phyloP scores from a whole-genome alignment of 2,888 invertebrate species.

The Acanthosepion esculentum region DNA sequence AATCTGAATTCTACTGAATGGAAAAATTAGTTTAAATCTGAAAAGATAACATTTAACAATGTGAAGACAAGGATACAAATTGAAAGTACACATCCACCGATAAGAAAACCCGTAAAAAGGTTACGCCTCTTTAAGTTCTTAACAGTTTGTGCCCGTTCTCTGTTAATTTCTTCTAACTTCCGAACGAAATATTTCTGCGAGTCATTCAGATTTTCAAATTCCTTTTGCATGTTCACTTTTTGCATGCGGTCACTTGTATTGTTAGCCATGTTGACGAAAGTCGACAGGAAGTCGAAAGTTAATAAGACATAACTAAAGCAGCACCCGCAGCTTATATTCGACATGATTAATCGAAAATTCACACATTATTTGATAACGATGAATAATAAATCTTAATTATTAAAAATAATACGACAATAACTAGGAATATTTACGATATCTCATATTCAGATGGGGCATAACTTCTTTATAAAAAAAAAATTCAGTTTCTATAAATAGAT shows the following conservation, averaged over 20 bases:
- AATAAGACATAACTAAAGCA: neutral
- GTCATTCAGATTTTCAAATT: slow-evolving; percentile 68
- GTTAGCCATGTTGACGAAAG: slow-evolving; percentile 61
- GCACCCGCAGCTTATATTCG: neutral
- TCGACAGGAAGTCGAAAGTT: neutral
- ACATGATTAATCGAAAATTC: neutral
- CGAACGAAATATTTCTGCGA: slow-evolving; percentile 86
- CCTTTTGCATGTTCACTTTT: slow-evolving; percentile 77
- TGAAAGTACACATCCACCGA: slow-evolving; percentile 80
- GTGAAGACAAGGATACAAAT: slow-evolving; percentile 79
- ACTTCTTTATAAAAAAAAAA: too few species aligned
- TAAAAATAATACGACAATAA: too few species aligned
- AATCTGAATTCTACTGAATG: neutral
- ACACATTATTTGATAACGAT: too few species aligned
- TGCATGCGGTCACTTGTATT: slow-evolving; percentile 77
- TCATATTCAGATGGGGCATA: too few species aligned
- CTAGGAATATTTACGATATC: too few species aligned
- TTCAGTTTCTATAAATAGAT: too few species aligned
- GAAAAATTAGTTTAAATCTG: neutral
- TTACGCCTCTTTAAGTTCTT: slow-evolving; percentile 81
- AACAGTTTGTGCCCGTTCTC: slow-evolving; percentile 82
- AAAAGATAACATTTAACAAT: neutral
- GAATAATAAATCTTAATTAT: too few species aligned
- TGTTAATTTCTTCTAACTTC: slow-evolving; percentile 85
- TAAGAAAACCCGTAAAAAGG: slow-evolving; percentile 80